These are phyloP conservation scores for Agriopis leucophaearia DNA, from an alignment of 2,888 invertebrate species.

Conservation along the genomic window DNA sequence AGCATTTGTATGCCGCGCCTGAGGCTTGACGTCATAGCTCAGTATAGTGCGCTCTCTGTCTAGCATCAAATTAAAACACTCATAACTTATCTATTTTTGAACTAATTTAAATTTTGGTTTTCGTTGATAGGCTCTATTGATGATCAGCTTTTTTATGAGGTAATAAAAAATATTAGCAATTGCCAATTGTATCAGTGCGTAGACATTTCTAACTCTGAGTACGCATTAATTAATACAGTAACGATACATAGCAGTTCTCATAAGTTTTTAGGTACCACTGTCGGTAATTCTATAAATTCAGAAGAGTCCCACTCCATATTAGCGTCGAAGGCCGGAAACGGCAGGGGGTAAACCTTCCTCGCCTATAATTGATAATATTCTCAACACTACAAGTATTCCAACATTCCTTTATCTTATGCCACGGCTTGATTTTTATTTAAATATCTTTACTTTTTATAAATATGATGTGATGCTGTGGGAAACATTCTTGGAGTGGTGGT, in stretches of 20 bases:
- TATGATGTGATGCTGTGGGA: conserved; percentile 33
- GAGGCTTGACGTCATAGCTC: no score
- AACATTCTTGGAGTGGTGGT: conserved; percentile 21
- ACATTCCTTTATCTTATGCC: conserved; percentile 69
- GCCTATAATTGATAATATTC: conserved; percentile 75
- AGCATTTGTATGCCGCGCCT: no score
- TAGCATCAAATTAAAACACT: no score
- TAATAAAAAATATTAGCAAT: no score
- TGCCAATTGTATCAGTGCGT: neutral
- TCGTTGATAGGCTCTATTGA: no score
- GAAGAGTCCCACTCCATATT: conserved; percentile 55
- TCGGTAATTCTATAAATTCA: conserved; percentile 43
- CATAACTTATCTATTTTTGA: no score
- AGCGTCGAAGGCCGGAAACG: conserved; percentile 41
- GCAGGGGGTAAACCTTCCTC: conserved; percentile 37
- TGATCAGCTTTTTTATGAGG: no score
- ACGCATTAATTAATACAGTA: conserved; percentile 11
- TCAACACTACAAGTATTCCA: conserved; percentile 71
- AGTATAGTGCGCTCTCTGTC: no score
- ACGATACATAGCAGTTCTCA: neutral
- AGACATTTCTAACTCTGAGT: conserved; percentile 14
- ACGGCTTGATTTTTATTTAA: conserved; percentile 60
- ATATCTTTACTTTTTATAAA: conserved; percentile 38
- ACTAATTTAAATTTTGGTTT: no score
- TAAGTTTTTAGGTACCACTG: conserved; percentile 21